These are phyloP conservation scores for Oryzaephilus surinamensis DNA, from an alignment of 1,140 invertebrate genomes.

Conservation along the genomic window DNA sequence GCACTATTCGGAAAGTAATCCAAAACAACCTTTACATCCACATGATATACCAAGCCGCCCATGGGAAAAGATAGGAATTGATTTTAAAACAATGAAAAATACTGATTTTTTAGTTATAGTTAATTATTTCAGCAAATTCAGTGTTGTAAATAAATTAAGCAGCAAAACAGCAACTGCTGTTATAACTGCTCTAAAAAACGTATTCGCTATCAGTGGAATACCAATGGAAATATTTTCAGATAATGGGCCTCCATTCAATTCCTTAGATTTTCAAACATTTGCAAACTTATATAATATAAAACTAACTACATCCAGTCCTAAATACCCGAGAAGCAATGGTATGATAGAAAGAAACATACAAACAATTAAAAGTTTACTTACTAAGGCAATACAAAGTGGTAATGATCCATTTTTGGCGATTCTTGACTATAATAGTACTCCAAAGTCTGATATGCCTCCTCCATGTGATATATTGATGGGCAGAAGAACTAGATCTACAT, in stretches of 20 bases:
- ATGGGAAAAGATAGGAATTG: constrained; percentile 1
- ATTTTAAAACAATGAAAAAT: constrained; percentile 12
- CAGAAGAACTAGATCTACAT: too few species aligned
- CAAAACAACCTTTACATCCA: constrained; percentile 21
- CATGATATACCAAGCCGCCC: constrained; percentile 7
- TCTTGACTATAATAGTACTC: too few species aligned
- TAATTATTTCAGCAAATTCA: constrained; percentile 34
- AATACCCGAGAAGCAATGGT: too few species aligned
- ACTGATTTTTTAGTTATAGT: constrained; percentile 3
- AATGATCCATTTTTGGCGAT: too few species aligned
- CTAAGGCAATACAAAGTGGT: too few species aligned
- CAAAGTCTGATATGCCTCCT: too few species aligned
- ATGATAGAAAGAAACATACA: too few species aligned
- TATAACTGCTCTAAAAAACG: constrained; percentile 2
- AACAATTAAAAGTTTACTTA: too few species aligned
- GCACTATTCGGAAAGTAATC: constrained; percentile 18
- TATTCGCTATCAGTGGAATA: constrained; percentile 7
- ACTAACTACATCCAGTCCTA: too few species aligned
- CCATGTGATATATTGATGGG: too few species aligned
- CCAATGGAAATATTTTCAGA: constrained; percentile 4
- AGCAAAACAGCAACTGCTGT: constrained; percentile 17
- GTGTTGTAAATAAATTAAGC: constrained; percentile 14
- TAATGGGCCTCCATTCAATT: constrained; percentile 10
- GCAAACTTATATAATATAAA: too few species aligned
- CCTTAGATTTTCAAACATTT: too few species aligned